Base-by-base conservation (phyloP, 53 echinoderm and acorn worm species). In the Paelopatides confundens region DNA sequence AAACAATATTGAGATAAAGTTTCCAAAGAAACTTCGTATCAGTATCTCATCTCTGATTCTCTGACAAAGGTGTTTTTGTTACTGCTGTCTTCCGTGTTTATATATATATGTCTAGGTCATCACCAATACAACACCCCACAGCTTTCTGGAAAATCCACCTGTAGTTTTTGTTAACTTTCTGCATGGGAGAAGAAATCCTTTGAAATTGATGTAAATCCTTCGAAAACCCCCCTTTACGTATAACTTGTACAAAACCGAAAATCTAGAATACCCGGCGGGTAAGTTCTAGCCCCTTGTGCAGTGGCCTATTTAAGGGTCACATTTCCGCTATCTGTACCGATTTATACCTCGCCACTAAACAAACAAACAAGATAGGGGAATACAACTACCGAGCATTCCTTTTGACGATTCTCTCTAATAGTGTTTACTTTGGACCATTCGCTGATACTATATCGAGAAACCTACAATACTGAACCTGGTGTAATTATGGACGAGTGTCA, bases 301-400 rank as follows among this genome's bases (percentile, higher is more conserved):
- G 47, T 74, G 74, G 74, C 74, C 74, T 74, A 74, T 46, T 74
- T 74, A 43, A 46, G 74, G 74, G 74, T 74, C 74, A 74, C 74
- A 46, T 74, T 37, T 74, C 74, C 13, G n/a, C 47, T 46, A 74
- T 28, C 13, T 74, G 29, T n/a, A 74, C 39, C 26, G 28, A 37
- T 74, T 12, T 39, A 74, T 18, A 7, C 74, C 39, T 39, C 1
- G 74, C 26, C 5, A 74, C 74, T 74, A 74, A 74, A 74, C 74
- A 26, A 74, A 46, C 74, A 74, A 74, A 74, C 47, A 74, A 33
- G 47, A 9, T 13, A 37, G 6, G 27, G 37, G 74, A 7, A 39
- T 46, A 74, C 39, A 74, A 74, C 39, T 39, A 38, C 24, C n/a
- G 24, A 40, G 40, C 39, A 74, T 46, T 24, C 47, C 40, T 39